Evolutionary conservation across 2,888 invertebrate species (phyloP), one percentile per base, ranked within the genome.

Genomic region (Chironomus riparius): DNA sequence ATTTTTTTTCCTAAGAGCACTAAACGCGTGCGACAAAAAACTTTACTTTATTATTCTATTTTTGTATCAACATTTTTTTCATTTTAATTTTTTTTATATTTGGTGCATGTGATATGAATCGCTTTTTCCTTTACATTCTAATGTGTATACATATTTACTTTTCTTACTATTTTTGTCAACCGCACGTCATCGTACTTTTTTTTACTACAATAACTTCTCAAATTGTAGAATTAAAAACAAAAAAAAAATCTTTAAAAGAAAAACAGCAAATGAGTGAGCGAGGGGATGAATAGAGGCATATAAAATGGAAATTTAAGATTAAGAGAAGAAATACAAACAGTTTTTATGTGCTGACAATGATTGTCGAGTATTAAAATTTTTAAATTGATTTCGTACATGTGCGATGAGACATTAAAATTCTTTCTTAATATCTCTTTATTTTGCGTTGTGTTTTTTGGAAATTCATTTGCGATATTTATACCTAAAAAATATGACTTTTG

Each of bases 31-130:
- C 56, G 56, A 56, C 56, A 56, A 18, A 15, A 38, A 38, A 28
- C 38, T 56, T 56, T 24, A 65, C 65, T 21, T 65, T 65, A 65
- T 65, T 65, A 65, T 65, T 65, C 65, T 65, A 65, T 65, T 65
- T 65, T 24, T 65, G 65, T 65, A 65, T 56, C 65, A 22, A 21
- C 12, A 65, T 38, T 38, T 38, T 38, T 38, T 38, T 38, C 28
- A 28, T 38, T 28, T 28, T 38, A 38, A 38, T 38, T 38, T 38
- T 7, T 21, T 65, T 65, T 65, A 24, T 65, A 65, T 65, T 65
- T 21, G n/a, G 22, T 65, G 65, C 65, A 56, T 56, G 56, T 56
- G 56, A 56, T 56, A 56, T 56, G 56, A 56, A 56, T 56, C 56
- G n/a, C 56, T 56, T 56, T 50, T 38, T 38, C 38, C 38, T 38